These are phyloP conservation scores for Chrysolina americana DNA, from an alignment of 2,888 invertebrate genomes.

Conservation along the genomic window DNA sequence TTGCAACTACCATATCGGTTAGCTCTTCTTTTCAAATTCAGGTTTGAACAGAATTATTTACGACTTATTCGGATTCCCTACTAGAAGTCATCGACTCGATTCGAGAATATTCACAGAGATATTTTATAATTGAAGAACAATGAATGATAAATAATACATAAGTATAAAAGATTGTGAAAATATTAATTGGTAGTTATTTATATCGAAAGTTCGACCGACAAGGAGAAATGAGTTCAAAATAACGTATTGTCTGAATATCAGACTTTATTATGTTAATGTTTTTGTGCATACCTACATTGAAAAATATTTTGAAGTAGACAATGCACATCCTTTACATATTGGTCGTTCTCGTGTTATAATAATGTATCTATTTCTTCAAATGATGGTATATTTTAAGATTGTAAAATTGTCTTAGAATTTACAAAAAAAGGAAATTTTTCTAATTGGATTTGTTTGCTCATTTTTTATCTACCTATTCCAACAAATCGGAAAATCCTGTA, in stretches of 20 bases:
- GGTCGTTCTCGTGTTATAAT: neutral
- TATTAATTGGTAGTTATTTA: neutral
- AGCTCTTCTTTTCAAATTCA: neutral
- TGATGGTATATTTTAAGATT: too few species aligned
- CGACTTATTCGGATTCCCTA: neutral
- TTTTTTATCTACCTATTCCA: too few species aligned
- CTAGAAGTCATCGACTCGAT: neutral
- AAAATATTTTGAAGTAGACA: neutral
- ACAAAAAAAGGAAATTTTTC: too few species aligned
- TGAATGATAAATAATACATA: neutral
- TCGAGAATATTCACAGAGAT: neutral
- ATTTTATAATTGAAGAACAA: conserved; percentile 1
- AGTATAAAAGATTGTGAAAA: conserved; percentile 15
- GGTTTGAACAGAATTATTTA: neutral
- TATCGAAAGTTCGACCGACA: neutral
- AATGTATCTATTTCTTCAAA: neutral
- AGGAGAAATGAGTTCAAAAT: neutral
- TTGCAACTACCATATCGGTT: neutral
- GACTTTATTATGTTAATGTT: conserved; percentile 1
- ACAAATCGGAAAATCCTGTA: too few species aligned
- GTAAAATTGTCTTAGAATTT: too few species aligned
- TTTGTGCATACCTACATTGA: neutral
- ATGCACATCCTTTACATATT: neutral
- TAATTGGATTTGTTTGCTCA: too few species aligned
- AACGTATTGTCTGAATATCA: neutral